phyloP scores from a whole-genome alignment of 2,113 vertebrate genomes.

The Orcinus orca region DNA sequence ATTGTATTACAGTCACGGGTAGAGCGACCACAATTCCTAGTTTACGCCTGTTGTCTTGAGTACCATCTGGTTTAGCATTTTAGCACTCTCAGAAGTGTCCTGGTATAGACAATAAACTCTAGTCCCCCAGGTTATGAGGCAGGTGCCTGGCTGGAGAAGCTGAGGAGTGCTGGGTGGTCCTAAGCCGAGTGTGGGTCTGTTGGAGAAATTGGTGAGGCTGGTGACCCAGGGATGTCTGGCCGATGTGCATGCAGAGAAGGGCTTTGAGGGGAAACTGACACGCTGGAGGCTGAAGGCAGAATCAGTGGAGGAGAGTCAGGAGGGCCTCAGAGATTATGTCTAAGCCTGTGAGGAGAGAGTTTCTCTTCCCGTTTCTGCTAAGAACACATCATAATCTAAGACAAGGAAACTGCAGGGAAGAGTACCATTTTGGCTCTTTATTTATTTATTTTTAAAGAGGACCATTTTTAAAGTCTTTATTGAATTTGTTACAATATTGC shows the following conservation, averaged over 20 bases:
- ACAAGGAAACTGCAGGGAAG: not conserved
- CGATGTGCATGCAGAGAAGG: not conserved
- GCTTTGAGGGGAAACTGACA: not conserved
- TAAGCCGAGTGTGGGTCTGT: not conserved
- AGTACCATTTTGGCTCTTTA: not conserved
- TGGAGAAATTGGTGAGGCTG: not conserved
- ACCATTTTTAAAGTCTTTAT: too few species aligned
- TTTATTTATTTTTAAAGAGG: not conserved
- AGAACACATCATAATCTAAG: not conserved
- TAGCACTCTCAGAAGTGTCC: constrained; percentile 54
- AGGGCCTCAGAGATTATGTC: not conserved
- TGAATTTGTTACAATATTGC: too few species aligned
- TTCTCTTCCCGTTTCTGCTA: not conserved
- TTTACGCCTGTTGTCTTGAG: constrained; percentile 45
- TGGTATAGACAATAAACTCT: constrained; percentile 64
- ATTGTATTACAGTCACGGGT: constrained; percentile 17
- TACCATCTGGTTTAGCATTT: constrained; percentile 73
- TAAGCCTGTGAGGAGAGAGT: not conserved
- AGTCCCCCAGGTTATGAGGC: constrained; percentile 48
- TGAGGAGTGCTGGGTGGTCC: constrained; percentile 54
- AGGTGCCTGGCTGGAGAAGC: constrained; percentile 51
- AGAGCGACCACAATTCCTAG: constrained; percentile 23
- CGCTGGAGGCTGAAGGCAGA: not conserved
- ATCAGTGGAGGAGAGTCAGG: not conserved
- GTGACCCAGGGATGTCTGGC: not conserved